phyloP scores from a whole-genome alignment of 2,888 invertebrate genomes.

The Thecocarcelia acutangulata region DNA sequence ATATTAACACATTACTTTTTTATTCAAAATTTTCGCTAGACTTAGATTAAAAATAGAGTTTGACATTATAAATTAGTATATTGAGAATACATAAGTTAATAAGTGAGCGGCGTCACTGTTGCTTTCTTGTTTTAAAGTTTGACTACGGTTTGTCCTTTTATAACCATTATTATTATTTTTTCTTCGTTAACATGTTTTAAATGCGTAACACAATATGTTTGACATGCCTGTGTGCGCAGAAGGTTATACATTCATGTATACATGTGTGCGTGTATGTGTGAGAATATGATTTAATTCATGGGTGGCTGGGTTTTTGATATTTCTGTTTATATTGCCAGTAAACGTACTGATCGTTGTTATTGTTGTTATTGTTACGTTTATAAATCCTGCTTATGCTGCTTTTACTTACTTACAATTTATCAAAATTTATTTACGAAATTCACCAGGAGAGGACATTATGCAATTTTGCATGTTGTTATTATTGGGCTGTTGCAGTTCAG shows the following conservation, averaged over 20 bases:
- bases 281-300: constrained; percentile 53
- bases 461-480: constrained; percentile 61
- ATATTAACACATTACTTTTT: too few species aligned
- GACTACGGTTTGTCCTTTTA: not conserved
- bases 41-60: too few species aligned
- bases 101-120: too few species aligned
- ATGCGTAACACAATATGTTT: constrained; percentile 39
- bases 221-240: not conserved
- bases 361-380: constrained; percentile 57
- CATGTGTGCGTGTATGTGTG: not conserved
- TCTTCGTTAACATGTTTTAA: constrained; percentile 38
- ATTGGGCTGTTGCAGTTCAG: constrained; percentile 38
- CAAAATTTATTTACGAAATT: constrained; percentile 58
- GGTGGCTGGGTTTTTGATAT: constrained; percentile 36
- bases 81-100: too few species aligned
- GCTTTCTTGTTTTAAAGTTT: not conserved
- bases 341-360: constrained; percentile 7
- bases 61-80: too few species aligned
- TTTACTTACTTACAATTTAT: constrained; percentile 68
- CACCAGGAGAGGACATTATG: constrained; percentile 57
- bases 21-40: too few species aligned
- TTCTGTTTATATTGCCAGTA: not conserved
- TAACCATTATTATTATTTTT: not conserved
- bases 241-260: not conserved
- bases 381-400: constrained; percentile 67